Evolutionary conservation across 2,113 vertebrate species (phyloP).

Genomic region (Oryzias melastigma): DNA sequence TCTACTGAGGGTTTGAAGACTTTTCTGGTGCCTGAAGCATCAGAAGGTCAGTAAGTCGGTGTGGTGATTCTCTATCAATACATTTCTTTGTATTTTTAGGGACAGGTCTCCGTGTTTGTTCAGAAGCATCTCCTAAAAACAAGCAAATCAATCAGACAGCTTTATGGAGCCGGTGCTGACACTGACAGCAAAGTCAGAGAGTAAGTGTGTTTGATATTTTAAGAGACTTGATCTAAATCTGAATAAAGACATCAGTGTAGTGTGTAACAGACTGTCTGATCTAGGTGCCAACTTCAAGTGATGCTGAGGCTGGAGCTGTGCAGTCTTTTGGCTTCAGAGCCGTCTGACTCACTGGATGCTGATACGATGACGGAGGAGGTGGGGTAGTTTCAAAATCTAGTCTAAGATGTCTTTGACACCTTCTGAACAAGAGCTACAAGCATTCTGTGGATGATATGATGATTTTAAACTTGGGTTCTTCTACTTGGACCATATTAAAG

Average conservation of each 20-base stretch:
- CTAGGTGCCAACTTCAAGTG: constrained; percentile 88
- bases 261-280: not conserved
- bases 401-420: no score
- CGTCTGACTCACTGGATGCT: constrained; percentile 61
- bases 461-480: no score
- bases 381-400: constrained; percentile 22
- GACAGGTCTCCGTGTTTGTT: constrained; percentile 65
- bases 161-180: constrained; percentile 67
- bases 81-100: constrained; percentile 59
- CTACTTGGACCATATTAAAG: no score
- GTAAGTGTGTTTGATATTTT: constrained; percentile 71
- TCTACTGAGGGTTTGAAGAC: no score
- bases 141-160: constrained; percentile 82
- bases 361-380: constrained; percentile 89
- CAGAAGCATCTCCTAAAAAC: constrained; percentile 84
- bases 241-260: not conserved
- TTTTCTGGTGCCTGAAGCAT: no score
- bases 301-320: constrained; percentile 87
- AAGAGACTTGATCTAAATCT: not conserved
- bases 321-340: constrained; percentile 70
- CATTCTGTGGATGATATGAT: no score
- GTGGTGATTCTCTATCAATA: not conserved
- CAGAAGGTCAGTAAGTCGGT: no score
- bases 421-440: no score
- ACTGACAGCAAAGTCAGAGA: constrained; percentile 87